Evolutionary conservation across 2,113 vertebrate species (phyloP).

Genomic region (Dipodomys stephensi): DNA sequence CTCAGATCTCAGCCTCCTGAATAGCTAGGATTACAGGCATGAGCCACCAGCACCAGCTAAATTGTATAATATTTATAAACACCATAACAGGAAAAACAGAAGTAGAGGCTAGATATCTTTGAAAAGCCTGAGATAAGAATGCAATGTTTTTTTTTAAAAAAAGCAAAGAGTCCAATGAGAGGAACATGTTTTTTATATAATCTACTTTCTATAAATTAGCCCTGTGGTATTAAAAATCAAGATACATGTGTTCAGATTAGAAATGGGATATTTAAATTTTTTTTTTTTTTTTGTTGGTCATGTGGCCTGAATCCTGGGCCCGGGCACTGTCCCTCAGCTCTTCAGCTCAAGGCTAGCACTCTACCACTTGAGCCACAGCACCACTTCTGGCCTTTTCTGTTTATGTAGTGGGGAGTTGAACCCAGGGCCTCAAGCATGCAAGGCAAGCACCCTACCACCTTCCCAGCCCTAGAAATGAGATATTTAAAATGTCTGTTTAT

Average conservation of each 20-base stretch:
- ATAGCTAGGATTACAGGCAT: too few species aligned
- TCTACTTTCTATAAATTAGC: conserved; percentile 5
- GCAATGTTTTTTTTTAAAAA: background rate
- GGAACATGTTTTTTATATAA: background rate
- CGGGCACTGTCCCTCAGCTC: too few species aligned
- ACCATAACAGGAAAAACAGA: conserved; percentile 58
- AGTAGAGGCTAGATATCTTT: conserved; percentile 39
- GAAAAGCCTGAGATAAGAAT: conserved; percentile 38
- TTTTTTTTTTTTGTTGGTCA: too few species aligned
- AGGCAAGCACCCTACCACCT: too few species aligned
- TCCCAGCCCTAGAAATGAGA: background rate
- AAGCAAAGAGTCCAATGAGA: background rate
- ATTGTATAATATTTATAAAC: conserved; percentile 48
- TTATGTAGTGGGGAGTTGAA: too few species aligned
- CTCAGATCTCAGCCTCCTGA: too few species aligned
- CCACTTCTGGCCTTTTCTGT: too few species aligned
- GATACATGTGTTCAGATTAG: conserved; percentile 17
- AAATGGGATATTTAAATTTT: background rate
- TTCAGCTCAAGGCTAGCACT: too few species aligned
- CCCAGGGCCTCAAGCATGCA: too few species aligned
- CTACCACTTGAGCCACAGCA: too few species aligned
- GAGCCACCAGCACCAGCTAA: too few species aligned
- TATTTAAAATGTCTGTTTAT: conserved; percentile 15
- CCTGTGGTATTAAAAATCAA: conserved; percentile 22
- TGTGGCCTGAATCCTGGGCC: too few species aligned